Conservation (phyloP, 2,797 vertebrate genomes). For the Sebastes oblongus region DNA sequence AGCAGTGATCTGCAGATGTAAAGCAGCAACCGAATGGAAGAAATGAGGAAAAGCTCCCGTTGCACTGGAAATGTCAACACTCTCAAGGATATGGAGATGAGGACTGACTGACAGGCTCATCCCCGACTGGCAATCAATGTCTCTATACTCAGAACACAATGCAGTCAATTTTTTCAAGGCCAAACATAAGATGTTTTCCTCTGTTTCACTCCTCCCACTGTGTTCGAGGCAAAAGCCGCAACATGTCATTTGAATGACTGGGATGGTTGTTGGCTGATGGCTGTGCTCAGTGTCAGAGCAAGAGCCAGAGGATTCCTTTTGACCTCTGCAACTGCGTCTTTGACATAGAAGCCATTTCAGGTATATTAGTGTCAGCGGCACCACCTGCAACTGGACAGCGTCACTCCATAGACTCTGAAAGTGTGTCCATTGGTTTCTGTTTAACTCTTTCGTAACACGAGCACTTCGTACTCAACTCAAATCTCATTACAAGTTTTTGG, state of each 20-base stretch:
- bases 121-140: conserved; percentile 22
- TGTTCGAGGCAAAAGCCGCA: background rate
- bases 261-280: background rate
- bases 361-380: conserved; percentile 31
- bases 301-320: background rate
- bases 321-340: conserved; percentile 26
- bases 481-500: background rate
- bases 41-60: conserved; percentile 8
- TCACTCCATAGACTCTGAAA: background rate
- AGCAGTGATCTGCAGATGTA: conserved; percentile 17
- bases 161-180: background rate
- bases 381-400: conserved; percentile 4
- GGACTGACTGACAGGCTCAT: conserved; percentile 30
- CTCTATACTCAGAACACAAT: background rate
- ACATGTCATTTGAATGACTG: conserved; percentile 6
- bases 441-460: background rate
- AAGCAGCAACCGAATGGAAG: background rate
- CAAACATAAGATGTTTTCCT: background rate
- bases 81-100: conserved; percentile 30
- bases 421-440: background rate
- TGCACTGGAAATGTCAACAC: conserved; percentile 24
- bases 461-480: background rate
- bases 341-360: conserved; percentile 5
- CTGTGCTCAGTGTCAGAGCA: conserved; percentile 17
- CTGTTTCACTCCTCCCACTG: background rate